A percentile compares a stretch with the other conserved stretches of the same genome.
These are phyloP conservation scores for Pithys albifrons DNA, from an alignment of 2,113 vertebrate genomes.

Conservation along the genomic window DNA sequence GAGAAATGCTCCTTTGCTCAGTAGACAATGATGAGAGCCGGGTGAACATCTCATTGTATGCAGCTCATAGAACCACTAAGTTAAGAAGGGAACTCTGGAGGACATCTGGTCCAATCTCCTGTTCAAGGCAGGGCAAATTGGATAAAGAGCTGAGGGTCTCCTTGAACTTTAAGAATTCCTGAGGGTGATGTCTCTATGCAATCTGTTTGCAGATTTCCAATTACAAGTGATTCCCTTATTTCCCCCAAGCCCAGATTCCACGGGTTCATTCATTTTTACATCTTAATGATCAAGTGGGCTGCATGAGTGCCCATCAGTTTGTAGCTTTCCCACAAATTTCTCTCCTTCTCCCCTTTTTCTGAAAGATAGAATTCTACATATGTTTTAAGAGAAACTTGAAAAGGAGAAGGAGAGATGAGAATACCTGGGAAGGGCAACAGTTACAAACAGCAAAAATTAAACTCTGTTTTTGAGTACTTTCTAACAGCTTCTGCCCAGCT, in stretches of 20 bases:
- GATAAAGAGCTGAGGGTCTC: not conserved
- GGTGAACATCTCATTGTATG: accelerated
- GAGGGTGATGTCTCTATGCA: not conserved
- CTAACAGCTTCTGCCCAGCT: not conserved
- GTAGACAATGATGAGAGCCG: not conserved
- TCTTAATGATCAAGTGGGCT: not conserved
- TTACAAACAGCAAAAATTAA: not conserved
- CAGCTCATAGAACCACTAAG: not conserved
- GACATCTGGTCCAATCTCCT: not conserved
- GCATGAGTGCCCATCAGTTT: not conserved
- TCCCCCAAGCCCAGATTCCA: not conserved
- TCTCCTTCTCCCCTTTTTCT: not conserved
- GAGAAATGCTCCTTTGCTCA: not conserved
- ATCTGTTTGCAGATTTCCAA: not conserved
- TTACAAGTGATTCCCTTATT: not conserved
- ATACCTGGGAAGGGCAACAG: not conserved
- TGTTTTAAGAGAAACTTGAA: not conserved
- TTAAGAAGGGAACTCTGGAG: not conserved
- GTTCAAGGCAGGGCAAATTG: not conserved
- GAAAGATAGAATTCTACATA: not conserved
- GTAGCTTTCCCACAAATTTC: not conserved
- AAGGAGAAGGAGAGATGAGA: not conserved
- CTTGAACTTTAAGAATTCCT: not conserved
- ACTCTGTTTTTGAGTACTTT: not conserved
- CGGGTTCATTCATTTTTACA: not conserved